These are phyloP conservation scores for Podarcis siculus DNA, from an alignment of 2,797 vertebrate genomes.

Conservation along the genomic window DNA sequence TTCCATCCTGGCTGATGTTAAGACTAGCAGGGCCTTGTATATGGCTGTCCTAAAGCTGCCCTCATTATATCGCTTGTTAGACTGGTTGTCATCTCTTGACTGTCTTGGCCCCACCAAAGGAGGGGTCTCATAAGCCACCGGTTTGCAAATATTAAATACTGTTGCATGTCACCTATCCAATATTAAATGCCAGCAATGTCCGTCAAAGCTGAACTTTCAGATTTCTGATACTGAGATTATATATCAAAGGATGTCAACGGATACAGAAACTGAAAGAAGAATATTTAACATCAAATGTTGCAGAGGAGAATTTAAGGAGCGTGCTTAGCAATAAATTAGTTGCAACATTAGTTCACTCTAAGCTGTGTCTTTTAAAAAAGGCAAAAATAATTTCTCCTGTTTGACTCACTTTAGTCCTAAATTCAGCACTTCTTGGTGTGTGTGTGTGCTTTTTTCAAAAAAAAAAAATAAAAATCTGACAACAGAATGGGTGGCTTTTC, in stretches of 20 bases:
- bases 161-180: neutral
- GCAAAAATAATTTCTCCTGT: neutral
- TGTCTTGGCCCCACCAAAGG: neutral
- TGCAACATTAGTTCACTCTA: neutral
- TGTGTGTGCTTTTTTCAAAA: too few relatives aligned
- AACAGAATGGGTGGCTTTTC: neutral
- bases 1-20: too few relatives aligned
- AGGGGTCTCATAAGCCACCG: neutral
- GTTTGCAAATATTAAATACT: neutral
- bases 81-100: neutral
- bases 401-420: conserved; percentile 22
- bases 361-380: neutral
- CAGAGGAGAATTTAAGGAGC: conserved; percentile 23
- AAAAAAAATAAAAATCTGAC: neutral
- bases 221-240: neutral
- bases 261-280: neutral
- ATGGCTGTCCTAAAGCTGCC: too few relatives aligned
- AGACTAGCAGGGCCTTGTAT: too few relatives aligned
- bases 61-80: neutral
- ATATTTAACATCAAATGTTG: neutral
- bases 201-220: neutral
- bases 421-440: neutral
- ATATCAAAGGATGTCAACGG: neutral
- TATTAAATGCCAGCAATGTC: neutral
- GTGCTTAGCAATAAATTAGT: neutral